Percentiles rank a stretch among this genome's conserved stretches.
Evolutionary conservation across 2,797 vertebrate species (phyloP).

Genomic region (Paramormyrops hopkinsi): DNA sequence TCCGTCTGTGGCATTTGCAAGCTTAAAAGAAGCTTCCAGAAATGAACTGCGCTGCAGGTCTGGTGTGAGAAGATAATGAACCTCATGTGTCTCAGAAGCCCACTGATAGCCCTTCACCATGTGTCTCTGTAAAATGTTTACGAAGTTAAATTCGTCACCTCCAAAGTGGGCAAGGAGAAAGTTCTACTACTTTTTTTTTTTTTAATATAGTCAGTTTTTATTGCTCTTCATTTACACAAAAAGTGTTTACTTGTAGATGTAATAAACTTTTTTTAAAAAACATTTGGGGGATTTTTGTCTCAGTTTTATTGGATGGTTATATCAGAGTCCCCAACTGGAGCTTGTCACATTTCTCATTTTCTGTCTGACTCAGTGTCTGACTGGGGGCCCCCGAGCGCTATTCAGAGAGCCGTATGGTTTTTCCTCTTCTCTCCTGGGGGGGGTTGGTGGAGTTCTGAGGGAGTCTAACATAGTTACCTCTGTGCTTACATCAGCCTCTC

Average conservation of each 20-base stretch:
- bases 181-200: neutral
- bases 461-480: slow-evolving; percentile 8
- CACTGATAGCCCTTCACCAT: slow-evolving; percentile 6
- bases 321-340: neutral
- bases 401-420: neutral
- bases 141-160: slow-evolving; percentile 14
- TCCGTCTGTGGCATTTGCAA: slow-evolving; percentile 35
- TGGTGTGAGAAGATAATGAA: slow-evolving; percentile 19
- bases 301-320: slow-evolving; percentile 4
- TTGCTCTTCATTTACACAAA: neutral
- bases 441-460: neutral
- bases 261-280: neutral
- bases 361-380: neutral
- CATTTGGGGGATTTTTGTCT: neutral
- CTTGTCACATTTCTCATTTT: slow-evolving; percentile 6
- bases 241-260: neutral
- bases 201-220: neutral
- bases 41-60: slow-evolving; percentile 43
- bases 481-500: neutral
- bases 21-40: slow-evolving; percentile 59
- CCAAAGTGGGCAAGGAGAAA: neutral
- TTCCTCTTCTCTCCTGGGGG: neutral
- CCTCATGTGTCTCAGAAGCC: neutral
- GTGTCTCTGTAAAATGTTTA: neutral
- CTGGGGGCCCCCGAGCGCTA: neutral